Conservation (phyloP, 2,888 invertebrate species). For the Drosophila quinaria region DNA sequence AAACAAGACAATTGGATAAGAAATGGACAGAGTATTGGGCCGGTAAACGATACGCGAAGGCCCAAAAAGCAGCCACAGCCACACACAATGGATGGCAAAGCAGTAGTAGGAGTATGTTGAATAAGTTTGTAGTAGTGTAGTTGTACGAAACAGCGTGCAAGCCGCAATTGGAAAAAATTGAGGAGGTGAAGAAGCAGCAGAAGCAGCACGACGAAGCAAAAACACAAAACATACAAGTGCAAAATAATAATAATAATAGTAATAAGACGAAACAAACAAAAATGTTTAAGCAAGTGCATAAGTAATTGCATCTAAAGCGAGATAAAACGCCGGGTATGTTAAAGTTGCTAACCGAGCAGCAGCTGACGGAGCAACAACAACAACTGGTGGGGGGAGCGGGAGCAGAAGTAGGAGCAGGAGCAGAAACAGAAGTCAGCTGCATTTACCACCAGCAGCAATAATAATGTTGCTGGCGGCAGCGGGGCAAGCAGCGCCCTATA, state of each 20-base stretch:
- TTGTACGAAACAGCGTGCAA: conserved; percentile 71
- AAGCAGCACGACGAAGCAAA: conserved; percentile 35
- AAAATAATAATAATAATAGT: conserved; percentile 14
- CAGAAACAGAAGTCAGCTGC: conserved; percentile 35
- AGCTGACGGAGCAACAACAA: conserved; percentile 60
- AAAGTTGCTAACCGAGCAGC: conserved; percentile 42
- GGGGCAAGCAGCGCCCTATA: conserved; percentile 68
- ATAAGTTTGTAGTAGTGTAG: conserved; percentile 68
- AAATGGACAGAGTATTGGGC: conserved; percentile 24
- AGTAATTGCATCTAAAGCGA: conserved; percentile 20
- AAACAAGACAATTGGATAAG: neutral
- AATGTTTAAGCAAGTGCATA: conserved; percentile 12
- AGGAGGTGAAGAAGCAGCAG: conserved; percentile 35
- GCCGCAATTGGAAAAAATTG: conserved; percentile 47
- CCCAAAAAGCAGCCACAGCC: conserved; percentile 23
- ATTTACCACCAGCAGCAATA: conserved; percentile 40
- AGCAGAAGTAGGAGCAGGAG: conserved; percentile 8
- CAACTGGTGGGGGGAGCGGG: neutral
- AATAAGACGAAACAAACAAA: conserved; percentile 19
- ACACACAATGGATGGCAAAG: conserved; percentile 56
- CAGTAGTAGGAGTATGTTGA: conserved; percentile 67
- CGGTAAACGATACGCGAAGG: conserved; percentile 46
- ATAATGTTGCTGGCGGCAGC: conserved; percentile 73
- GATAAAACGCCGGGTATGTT: conserved; percentile 64
- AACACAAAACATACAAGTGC: conserved; percentile 37